Conservation (phyloP, 2,113 vertebrate species). For the Pygathrix nemaeus region DNA sequence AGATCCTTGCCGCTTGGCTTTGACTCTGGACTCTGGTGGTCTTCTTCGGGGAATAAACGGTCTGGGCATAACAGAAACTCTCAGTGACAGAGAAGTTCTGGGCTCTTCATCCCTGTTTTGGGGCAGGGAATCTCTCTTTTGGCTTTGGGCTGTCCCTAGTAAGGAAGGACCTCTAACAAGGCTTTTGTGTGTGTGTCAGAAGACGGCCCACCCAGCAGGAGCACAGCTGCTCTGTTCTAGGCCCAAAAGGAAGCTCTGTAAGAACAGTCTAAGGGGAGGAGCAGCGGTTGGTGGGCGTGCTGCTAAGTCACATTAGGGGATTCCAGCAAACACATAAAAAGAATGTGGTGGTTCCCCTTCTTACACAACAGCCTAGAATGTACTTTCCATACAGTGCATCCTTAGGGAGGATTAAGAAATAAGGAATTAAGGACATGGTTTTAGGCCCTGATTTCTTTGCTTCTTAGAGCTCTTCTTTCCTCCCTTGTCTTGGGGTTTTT, state of each 20-base stretch:
- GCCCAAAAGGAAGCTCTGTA: not conserved
- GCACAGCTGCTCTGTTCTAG: not conserved
- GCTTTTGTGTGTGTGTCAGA: not conserved
- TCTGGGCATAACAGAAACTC: not conserved
- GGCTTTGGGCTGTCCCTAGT: not conserved
- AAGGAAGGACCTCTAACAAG: not conserved
- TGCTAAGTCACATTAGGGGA: not conserved
- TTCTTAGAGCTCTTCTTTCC: not conserved
- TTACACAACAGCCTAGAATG: not conserved
- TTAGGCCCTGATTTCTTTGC: not conserved
- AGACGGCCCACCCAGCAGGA: not conserved
- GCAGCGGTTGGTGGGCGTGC: no score
- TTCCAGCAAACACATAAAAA: not conserved
- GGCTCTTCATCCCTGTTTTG: not conserved
- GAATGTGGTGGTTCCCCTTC: not conserved
- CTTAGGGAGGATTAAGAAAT: not conserved
- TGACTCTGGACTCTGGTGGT: no score
- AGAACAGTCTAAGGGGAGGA: not conserved
- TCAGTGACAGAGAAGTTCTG: not conserved
- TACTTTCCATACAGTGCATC: accelerated
- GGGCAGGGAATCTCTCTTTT: not conserved
- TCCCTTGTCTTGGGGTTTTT: not conserved
- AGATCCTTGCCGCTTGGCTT: no score
- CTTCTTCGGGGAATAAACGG: no score
- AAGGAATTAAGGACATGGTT: not conserved